Conservation (phyloP, 2,797 vertebrate genomes). For the Anabacerthia variegaticeps region DNA sequence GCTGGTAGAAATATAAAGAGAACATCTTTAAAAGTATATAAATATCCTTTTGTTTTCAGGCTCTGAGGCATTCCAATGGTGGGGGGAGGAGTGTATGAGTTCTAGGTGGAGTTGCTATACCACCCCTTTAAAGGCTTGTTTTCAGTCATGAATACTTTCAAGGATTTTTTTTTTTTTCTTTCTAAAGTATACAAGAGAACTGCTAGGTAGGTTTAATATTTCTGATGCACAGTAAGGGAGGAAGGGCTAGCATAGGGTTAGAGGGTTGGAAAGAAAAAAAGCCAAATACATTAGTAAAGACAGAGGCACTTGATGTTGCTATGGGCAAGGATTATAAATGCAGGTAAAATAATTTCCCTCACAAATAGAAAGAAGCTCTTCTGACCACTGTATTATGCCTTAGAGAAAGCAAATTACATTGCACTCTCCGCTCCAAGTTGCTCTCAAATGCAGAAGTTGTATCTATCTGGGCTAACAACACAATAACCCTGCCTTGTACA, state of each 20-base stretch:
- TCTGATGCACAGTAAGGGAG: neutral
- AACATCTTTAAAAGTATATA: neutral
- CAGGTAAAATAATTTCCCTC: neutral
- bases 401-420: neutral
- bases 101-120: neutral
- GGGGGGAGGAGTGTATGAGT: neutral
- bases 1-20: neutral
- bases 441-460: neutral
- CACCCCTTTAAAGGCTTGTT: neutral
- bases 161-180: neutral
- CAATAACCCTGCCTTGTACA: neutral
- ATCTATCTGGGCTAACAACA: neutral
- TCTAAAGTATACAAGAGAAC: neutral
- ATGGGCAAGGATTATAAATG: neutral
- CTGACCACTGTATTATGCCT: neutral
- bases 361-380: neutral
- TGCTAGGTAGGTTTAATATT: neutral
- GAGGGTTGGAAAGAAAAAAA: neutral
- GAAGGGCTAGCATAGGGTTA: neutral
- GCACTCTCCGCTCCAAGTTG: neutral
- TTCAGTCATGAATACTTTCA: neutral
- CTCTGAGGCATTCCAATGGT: neutral
- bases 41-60: neutral
- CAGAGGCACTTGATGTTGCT: neutral
- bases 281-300: neutral